Conservation (phyloP, 2,113 vertebrate genomes). For the Urocolius indicus region DNA sequence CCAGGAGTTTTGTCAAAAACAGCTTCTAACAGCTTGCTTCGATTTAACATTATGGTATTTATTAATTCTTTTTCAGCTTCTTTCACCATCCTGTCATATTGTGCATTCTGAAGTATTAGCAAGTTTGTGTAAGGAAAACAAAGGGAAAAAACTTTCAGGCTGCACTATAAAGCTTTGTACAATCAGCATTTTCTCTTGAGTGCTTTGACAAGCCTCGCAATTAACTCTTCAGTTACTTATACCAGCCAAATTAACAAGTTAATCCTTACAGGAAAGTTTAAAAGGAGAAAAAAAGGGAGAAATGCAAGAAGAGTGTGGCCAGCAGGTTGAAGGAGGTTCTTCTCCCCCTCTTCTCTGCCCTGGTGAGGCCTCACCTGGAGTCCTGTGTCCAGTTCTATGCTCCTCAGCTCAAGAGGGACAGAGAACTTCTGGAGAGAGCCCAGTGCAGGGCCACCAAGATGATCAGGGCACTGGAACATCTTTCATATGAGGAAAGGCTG, state of each 20-base stretch:
- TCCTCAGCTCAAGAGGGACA: too few species aligned
- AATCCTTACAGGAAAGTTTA: not conserved
- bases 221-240: not conserved
- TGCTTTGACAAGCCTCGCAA: not conserved
- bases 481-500: too few species aligned
- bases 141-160: not conserved
- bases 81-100: not conserved
- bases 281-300: not conserved
- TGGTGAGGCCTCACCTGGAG: too few species aligned
- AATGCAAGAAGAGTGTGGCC: not conserved
- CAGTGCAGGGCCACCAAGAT: too few species aligned
- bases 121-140: not conserved
- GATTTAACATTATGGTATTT: not conserved
- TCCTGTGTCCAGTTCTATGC: too few species aligned
- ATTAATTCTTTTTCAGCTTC: slow-evolving; percentile 45
- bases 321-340: too few species aligned
- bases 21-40: not conserved
- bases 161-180: not conserved
- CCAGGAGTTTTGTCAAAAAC: slow-evolving; percentile 19
- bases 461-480: too few species aligned
- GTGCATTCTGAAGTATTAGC: not conserved
- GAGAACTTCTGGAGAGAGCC: too few species aligned
- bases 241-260: not conserved
- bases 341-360: too few species aligned
- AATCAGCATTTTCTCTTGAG: not conserved